Base-by-base conservation (phyloP, 1,140 invertebrate genomes). In the Rhagoletis pomonella region DNA sequence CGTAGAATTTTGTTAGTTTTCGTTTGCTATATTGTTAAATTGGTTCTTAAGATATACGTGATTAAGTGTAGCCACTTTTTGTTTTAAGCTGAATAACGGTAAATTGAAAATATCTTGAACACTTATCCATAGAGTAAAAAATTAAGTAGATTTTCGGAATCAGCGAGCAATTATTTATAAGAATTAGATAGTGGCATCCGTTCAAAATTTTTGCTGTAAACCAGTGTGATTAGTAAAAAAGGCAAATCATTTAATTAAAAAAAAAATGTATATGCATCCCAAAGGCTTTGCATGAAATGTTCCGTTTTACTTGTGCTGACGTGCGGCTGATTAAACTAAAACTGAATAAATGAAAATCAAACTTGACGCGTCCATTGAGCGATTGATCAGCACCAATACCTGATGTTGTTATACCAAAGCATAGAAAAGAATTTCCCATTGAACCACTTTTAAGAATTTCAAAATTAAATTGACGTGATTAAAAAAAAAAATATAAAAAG, bases 271-370 rank as follows among this genome's bases (percentile, higher is more conserved):
- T 29, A 29, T 29, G 62, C 17, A 17, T n/a, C 29, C 12, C 29
- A 85, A 58, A 6, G 29, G 42, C 29, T 17, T 62, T 85, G 58
- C 59, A 85, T 85, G 58, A 85, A 62, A 88, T 73, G 86, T 88
- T 60, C 88, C 89, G 84, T 65, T 89, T 89, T 87, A 87, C 88
- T 86, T 88, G 89, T 90, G 90, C 89, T 91, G 91, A 90, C 91
- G 91, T 91, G 90, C 90, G 90, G 89, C 88, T 90, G 85, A 47
- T 60, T 81, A 84, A 55, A 86, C 14, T 67, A 44, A 87, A 88
- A 50, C 39, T 84, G 29, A 59, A 84, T 17, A 42, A 73, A 59
- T 47, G 10, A 60, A 85, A 88, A 88, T 42, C 14, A 88, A 85
- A 85, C 67, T 73, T 39, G 10, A 73, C 73, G 73, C 47, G 73